Evolutionary conservation across 2,888 invertebrate genomes (phyloP), one percentile per base, ranked within the genome.

Genomic region (Oligia fasciuncula): DNA sequence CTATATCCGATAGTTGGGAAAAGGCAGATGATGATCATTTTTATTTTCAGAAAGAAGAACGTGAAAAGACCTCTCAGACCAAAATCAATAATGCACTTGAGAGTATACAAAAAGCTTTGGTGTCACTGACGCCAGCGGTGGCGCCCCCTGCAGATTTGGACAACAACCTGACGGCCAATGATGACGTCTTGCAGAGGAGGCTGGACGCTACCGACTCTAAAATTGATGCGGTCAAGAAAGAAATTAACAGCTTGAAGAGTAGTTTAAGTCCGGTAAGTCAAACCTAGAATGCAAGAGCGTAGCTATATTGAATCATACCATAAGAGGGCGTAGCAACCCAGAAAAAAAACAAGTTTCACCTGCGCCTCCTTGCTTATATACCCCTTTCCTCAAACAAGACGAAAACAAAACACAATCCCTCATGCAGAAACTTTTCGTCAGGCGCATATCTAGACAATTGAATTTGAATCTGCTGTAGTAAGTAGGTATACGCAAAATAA

Each of bases 1-100:
- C 29, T 29, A 29, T 29, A 29, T 29, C 29, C 29, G 29, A 35
- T 35, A 35, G 35, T 35, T 35, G 35, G 35, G 4, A 35, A 35
- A 35, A 35, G 35, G 35, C 35, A 35, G 35, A 35, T 35, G 35
- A 35, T 35, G 23, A 14, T 23, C 0, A 1, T 51, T 49, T 85
- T 35, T 68, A 6, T 75, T 82, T 90, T 71, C 90, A 98, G 97
- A 97, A 97, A 93, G 98, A 98, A 89, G 98, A 98, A 91, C 95
- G 97, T 78, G 98, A 98, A 89, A 97, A 97, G 84, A 95, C 96
- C 66, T 97, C 97, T 73, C 96, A 97, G 85, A 97, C 97, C 89
- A 97, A 97, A 91, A 97, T 97, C 0, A 96, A 97, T 73, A 97
- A 97, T 81, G 96, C 97, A 3, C 94, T 98, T 51, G 94, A 94